phyloP scores from a whole-genome alignment of 2,888 invertebrate genomes.

The Argyresthia albistria region DNA sequence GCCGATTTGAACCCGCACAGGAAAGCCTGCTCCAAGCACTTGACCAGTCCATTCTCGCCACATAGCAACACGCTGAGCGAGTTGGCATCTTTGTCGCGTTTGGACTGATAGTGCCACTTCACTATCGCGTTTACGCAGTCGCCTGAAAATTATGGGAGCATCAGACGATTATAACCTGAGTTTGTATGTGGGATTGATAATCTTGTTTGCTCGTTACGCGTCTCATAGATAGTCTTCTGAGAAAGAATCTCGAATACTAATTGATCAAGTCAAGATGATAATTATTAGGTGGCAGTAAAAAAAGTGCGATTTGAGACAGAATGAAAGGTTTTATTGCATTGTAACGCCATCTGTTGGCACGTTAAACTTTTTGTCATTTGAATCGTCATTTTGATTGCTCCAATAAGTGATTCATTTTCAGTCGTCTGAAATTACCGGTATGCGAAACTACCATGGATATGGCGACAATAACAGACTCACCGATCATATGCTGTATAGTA shows the following conservation, averaged over 20 bases:
- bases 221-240: background rate
- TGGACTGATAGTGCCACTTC: slow-evolving; percentile 95
- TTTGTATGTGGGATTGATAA: background rate
- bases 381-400: too few relatives aligned
- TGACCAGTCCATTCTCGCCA: slow-evolving; percentile 95
- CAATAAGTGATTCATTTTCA: too few relatives aligned
- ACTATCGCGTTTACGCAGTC: slow-evolving; percentile 98
- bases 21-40: slow-evolving; percentile 94
- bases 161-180: background rate
- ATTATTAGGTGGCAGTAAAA: background rate
- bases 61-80: slow-evolving; percentile 93
- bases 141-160: slow-evolving; percentile 59
- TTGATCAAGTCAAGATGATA: background rate
- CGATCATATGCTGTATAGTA: slow-evolving; percentile 68
- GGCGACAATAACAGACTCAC: slow-evolving; percentile 22
- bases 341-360: too few relatives aligned
- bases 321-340: too few relatives aligned
- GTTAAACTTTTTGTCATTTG: too few relatives aligned
- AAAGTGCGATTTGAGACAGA: background rate
- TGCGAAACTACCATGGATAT: too few relatives aligned
- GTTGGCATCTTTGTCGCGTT: slow-evolving; percentile 84
- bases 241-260: background rate
- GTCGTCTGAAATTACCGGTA: too few relatives aligned
- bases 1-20: slow-evolving; percentile 95
- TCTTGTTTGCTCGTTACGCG: background rate